Evolutionary conservation across 2,888 invertebrate genomes (phyloP).

Genomic region (Itoplectis maculator): DNA sequence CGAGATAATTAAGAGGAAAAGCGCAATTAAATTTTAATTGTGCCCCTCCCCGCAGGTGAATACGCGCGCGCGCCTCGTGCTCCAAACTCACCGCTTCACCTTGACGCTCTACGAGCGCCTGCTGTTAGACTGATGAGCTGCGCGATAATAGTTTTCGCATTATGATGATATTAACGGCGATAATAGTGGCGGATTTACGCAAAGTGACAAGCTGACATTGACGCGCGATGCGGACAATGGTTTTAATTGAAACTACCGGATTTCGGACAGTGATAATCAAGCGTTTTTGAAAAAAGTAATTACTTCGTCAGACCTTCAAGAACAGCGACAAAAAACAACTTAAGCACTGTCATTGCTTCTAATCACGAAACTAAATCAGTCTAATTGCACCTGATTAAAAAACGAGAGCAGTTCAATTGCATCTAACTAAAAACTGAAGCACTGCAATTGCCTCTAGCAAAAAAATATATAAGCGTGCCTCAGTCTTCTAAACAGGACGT

Average conservation of each 20-base stretch:
- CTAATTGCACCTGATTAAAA: no score
- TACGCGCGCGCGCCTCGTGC: conserved; percentile 9
- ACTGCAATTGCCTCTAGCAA: no score
- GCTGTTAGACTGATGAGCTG: conserved; percentile 54
- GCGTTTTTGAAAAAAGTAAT: no score
- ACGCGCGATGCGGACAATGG: background rate
- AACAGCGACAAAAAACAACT: no score
- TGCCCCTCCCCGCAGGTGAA: conserved; percentile 41
- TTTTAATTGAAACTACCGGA: background rate
- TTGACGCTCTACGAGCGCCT: conserved; percentile 22
- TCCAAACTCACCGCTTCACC: conserved; percentile 34
- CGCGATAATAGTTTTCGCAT: conserved; percentile 45
- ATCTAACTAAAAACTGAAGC: no score
- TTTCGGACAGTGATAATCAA: background rate
- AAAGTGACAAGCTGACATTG: conserved; percentile 12
- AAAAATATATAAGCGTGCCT: no score
- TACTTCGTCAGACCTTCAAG: no score
- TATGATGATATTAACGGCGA: conserved; percentile 42
- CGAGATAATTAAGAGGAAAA: conserved; percentile 66
- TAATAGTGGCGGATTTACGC: conserved; percentile 18
- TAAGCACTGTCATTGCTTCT: no score
- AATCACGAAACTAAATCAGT: no score
- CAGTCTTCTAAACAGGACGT: no score
- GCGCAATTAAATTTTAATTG: conserved; percentile 70
- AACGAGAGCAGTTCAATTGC: no score